Conservation (phyloP, 2,113 vertebrate genomes). For the Gnathonemus longibarbis region DNA sequence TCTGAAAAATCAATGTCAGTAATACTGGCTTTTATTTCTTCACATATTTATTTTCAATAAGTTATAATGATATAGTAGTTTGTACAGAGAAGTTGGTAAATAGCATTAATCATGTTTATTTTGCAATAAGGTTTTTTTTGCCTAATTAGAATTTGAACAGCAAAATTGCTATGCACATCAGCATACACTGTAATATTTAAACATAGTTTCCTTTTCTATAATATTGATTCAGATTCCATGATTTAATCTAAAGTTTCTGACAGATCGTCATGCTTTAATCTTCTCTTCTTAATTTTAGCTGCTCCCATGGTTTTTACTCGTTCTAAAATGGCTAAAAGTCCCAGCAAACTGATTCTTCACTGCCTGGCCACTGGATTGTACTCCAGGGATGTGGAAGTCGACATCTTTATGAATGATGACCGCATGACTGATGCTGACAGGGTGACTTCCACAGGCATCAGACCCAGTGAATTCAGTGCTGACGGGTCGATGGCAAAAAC, state of each 20-base stretch:
- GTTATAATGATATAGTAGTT: too few relatives aligned
- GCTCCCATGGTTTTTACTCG: not conserved
- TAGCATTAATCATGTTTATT: too few relatives aligned
- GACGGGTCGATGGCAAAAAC: slow-evolving; percentile 20
- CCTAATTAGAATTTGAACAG: not conserved
- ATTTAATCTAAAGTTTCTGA: not conserved
- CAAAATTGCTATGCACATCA: not conserved
- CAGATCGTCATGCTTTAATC: not conserved
- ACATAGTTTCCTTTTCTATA: not conserved
- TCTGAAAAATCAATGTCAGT: too few relatives aligned
- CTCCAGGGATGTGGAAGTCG: slow-evolving; percentile 16
- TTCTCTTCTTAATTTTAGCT: slow-evolving; percentile 22
- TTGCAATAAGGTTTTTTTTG: too few relatives aligned
- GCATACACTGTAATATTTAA: not conserved
- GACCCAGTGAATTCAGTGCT: slow-evolving; percentile 29
- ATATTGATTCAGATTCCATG: not conserved
- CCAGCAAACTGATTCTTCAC: not conserved
- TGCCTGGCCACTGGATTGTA: slow-evolving; percentile 50
- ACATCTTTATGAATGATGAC: not conserved
- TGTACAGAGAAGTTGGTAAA: too few relatives aligned
- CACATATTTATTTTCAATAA: too few relatives aligned
- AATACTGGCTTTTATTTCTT: too few relatives aligned
- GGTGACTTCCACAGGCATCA: not conserved
- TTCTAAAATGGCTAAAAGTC: rapidly evolving
- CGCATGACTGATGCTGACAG: rapidly evolving